These are phyloP conservation scores for Anseranas semipalmata DNA, from an alignment of 2,113 vertebrate genomes.

Conservation along the genomic window DNA sequence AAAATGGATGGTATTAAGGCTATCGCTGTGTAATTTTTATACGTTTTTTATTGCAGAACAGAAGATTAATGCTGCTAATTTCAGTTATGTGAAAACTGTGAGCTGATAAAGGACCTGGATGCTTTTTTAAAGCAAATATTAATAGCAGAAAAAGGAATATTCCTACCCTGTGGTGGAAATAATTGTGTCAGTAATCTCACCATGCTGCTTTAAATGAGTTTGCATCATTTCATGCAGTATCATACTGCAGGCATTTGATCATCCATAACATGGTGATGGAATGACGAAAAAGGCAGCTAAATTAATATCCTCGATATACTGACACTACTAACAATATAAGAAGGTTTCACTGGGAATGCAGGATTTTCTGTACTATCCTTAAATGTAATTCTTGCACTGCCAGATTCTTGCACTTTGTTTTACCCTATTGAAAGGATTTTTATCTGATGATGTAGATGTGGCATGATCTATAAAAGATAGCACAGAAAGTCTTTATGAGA, in stretches of 20 bases:
- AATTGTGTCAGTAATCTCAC: slow-evolving; percentile 49
- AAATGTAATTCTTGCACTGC: neutral
- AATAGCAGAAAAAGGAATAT: slow-evolving; percentile 19
- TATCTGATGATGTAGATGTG: neutral
- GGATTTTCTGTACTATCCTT: neutral
- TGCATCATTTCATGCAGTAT: slow-evolving; percentile 17
- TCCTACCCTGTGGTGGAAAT: slow-evolving; percentile 27
- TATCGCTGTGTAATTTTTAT: slow-evolving; percentile 52
- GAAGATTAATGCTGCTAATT: slow-evolving; percentile 76
- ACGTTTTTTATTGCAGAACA: slow-evolving; percentile 55
- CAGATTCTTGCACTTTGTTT: neutral
- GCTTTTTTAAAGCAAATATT: slow-evolving; percentile 60
- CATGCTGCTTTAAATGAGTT: slow-evolving; percentile 9
- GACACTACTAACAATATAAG: slow-evolving; percentile 10
- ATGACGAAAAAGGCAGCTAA: slow-evolving; percentile 23
- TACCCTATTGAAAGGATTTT: neutral
- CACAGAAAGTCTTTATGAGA: neutral
- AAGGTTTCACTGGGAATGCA: neutral
- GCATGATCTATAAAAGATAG: neutral
- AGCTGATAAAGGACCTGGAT: slow-evolving; percentile 37
- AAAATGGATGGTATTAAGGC: slow-evolving; percentile 60
- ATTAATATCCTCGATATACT: slow-evolving; percentile 54
- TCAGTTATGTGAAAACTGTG: slow-evolving; percentile 57
- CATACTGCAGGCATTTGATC: slow-evolving; percentile 18
- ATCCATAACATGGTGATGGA: neutral